Evolutionary conservation across 2,797 vertebrate species (phyloP).

Genomic region (Tadarida brasiliensis): DNA sequence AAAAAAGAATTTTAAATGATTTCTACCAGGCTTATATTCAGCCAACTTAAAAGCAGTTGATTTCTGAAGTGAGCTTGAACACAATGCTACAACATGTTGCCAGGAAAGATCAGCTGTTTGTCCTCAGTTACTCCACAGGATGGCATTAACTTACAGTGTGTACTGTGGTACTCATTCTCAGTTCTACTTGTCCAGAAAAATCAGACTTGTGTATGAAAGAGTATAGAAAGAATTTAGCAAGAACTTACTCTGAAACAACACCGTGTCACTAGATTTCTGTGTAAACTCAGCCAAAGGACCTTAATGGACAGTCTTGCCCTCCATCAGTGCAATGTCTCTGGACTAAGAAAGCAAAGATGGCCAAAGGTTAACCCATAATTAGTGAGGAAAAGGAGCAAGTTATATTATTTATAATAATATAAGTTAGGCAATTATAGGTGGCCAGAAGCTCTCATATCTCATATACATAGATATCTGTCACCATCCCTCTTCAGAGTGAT

Average conservation of each 20-base stretch:
- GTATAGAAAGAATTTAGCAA: not conserved
- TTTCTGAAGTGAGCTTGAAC: conserved; percentile 4
- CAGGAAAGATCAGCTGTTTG: not conserved
- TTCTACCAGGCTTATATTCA: not conserved
- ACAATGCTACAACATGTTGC: not conserved
- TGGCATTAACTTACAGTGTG: not conserved
- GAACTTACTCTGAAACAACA: not conserved
- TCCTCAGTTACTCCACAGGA: not conserved
- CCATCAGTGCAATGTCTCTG: not conserved
- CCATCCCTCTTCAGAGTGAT: not conserved
- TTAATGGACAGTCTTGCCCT: not conserved
- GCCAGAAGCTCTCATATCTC: not conserved
- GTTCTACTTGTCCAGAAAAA: not conserved
- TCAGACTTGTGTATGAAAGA: not conserved
- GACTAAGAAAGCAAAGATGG: not conserved
- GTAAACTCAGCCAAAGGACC: not conserved
- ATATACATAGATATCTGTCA: not conserved
- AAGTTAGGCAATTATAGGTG: not conserved
- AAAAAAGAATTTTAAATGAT: not conserved
- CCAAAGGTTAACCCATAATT: not conserved
- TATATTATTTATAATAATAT: not conserved
- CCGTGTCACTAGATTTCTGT: not conserved
- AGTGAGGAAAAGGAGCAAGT: not conserved
- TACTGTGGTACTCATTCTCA: not conserved
- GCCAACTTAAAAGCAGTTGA: not conserved